Percentiles rank a stretch among this genome's conserved stretches.
Conservation (phyloP, 2,888 invertebrate genomes). For the Pasiphila rectangulata region DNA sequence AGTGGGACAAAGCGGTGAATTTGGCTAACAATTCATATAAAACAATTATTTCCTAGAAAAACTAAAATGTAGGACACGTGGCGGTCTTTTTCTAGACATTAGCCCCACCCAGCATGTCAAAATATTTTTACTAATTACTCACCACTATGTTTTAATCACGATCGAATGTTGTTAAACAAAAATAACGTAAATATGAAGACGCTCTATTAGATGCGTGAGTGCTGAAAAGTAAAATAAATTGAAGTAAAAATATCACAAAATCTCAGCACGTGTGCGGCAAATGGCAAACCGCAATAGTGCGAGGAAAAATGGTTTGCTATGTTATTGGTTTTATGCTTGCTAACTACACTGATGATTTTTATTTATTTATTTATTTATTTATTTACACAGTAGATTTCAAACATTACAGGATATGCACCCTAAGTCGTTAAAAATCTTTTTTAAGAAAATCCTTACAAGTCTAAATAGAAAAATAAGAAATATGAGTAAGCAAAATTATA, state of each 20-base stretch:
- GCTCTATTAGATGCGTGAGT: conserved; percentile 47
- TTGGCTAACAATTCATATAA: conserved; percentile 31
- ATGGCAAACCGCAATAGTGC: conserved; percentile 71
- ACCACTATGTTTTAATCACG: conserved; percentile 55
- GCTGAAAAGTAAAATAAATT: conserved; percentile 65
- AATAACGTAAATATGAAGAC: conserved; percentile 46
- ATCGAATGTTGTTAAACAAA: conserved; percentile 54
- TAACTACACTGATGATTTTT: background rate
- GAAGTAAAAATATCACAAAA: conserved; percentile 75
- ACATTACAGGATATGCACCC: too few relatives aligned
- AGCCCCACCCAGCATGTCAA: conserved; percentile 74
- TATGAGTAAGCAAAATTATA: too few relatives aligned
- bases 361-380: background rate
- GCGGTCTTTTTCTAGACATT: conserved; percentile 71
- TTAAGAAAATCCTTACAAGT: too few relatives aligned
- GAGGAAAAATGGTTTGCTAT: conserved; percentile 16
- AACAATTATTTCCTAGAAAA: conserved; percentile 44
- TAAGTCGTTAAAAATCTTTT: too few relatives aligned
- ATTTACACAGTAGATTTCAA: too few relatives aligned
- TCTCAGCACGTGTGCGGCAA: conserved; percentile 79
- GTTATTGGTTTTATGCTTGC: conserved; percentile 2
- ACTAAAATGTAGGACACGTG: conserved; percentile 73
- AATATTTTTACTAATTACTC: conserved; percentile 57
- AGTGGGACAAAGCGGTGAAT: conserved; percentile 1
- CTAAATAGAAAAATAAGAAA: too few relatives aligned